These are phyloP conservation scores for Ricordea florida DNA, from an alignment of 92 coral and sea anemone species.

Conservation along the genomic window DNA sequence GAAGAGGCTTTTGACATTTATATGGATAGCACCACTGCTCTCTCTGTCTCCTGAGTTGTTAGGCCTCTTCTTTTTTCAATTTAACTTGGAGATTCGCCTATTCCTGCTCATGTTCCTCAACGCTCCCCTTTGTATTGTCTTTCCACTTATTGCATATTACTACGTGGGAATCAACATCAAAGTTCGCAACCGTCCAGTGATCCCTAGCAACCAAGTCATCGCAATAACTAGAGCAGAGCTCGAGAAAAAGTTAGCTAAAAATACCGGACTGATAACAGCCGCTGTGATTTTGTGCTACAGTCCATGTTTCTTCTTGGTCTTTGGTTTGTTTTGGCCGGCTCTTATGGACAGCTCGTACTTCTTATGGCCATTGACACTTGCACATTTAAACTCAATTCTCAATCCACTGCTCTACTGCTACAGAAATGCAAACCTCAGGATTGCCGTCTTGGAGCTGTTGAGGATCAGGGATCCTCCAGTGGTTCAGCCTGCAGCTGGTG, in stretches of 20 bases:
- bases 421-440: neutral
- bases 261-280: neutral
- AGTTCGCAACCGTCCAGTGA: neutral
- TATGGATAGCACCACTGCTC: neutral
- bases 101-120: neutral
- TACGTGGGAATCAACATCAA: neutral
- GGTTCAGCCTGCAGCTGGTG: neutral
- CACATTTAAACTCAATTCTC: slow-evolving; percentile 15
- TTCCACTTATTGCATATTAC: neutral
- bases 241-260: neutral
- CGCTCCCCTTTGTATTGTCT: neutral
- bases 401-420: slow-evolving; percentile 10
- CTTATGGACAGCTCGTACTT: slow-evolving; percentile 16
- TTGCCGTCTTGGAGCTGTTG: neutral
- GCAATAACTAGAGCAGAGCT: neutral
- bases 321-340: neutral
- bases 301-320: neutral
- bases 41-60: neutral
- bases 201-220: too few species aligned
- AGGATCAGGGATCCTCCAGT: neutral
- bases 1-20: neutral
- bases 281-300: neutral
- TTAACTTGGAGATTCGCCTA: neutral
- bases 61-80: neutral
- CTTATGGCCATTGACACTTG: slow-evolving; percentile 10